Conservation (phyloP, 2,797 vertebrate genomes). For the Phylloscopus collybita region DNA sequence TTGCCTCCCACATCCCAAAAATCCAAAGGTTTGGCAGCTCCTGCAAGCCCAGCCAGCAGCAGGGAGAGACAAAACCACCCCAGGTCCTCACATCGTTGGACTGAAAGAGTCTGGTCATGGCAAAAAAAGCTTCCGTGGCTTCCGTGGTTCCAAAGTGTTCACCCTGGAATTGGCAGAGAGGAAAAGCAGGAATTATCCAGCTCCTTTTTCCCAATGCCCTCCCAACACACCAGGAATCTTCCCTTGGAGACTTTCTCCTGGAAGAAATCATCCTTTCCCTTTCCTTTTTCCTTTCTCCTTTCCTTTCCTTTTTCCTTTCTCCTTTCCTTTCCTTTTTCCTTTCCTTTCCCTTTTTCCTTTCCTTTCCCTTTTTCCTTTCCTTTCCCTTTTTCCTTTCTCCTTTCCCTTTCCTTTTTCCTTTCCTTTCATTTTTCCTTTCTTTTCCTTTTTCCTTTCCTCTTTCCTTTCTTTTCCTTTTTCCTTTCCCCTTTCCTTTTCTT, state of each 20-base stretch:
- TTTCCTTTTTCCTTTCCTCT: too few species aligned
- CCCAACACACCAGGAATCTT: not conserved
- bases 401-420: too few species aligned
- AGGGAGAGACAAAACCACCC: not conserved
- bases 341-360: too few species aligned
- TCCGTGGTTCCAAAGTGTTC: slow-evolving; percentile 97
- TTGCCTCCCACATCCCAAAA: not conserved
- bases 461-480: too few species aligned
- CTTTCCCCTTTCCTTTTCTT: too few species aligned
- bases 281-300: too few species aligned
- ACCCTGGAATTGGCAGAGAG: slow-evolving; percentile 77
- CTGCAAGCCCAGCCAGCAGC: not conserved
- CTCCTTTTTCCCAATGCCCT: fast-evolving
- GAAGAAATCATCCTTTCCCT: not conserved
- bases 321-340: too few species aligned
- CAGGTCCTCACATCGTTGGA: slow-evolving; percentile 91
- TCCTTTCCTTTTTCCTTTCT: too few species aligned
- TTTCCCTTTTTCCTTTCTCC: too few species aligned
- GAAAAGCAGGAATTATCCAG: not conserved
- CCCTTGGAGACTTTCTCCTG: not conserved
- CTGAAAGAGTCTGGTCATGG: slow-evolving; percentile 97
- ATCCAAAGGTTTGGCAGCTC: not conserved
- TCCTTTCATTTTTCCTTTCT: too few species aligned
- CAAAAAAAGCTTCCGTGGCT: slow-evolving; percentile 97
- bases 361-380: too few species aligned